Percentiles rank a stretch among this genome's conserved stretches.
phyloP scores from a whole-genome alignment of 2,888 invertebrate genomes.

The Tillus elongatus region DNA sequence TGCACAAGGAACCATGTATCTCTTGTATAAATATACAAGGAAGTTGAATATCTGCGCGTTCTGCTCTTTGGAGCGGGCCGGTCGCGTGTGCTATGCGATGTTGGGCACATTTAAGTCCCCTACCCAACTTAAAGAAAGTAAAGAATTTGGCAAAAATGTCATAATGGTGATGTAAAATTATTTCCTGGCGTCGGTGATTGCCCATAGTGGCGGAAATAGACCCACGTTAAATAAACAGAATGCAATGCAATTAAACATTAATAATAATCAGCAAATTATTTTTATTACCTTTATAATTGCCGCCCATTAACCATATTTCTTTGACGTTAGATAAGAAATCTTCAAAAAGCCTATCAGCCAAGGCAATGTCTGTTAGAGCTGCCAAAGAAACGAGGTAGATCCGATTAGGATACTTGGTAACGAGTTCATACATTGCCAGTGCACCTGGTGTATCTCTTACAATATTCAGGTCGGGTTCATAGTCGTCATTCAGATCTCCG shows the following conservation, averaged over 20 bases:
- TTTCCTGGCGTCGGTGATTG: too few relatives aligned
- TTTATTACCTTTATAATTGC: constrained; percentile 57
- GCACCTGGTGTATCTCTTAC: constrained; percentile 42
- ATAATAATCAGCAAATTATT: neutral
- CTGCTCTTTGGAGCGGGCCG: too few relatives aligned
- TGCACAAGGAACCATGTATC: too few relatives aligned
- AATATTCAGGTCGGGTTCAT: constrained; percentile 30
- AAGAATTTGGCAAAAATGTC: too few relatives aligned
- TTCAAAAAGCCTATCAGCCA: constrained; percentile 61
- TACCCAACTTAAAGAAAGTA: too few relatives aligned
- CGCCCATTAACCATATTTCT: constrained; percentile 69
- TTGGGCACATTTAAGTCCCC: too few relatives aligned
- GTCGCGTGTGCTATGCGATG: too few relatives aligned
- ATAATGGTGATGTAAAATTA: too few relatives aligned
- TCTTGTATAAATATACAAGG: too few relatives aligned
- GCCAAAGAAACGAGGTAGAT: constrained; percentile 59
- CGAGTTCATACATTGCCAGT: constrained; percentile 50
- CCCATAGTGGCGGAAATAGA: too few relatives aligned
- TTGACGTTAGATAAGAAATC: constrained; percentile 54
- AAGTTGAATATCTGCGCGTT: too few relatives aligned
- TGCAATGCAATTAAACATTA: neutral
- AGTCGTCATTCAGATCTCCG: constrained; percentile 50
- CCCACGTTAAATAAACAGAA: neutral
- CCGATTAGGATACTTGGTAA: constrained; percentile 47
- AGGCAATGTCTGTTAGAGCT: constrained; percentile 70